Base-by-base conservation (phyloP, 2,797 vertebrate genomes). In the Cyclopterus lumpus region DNA sequence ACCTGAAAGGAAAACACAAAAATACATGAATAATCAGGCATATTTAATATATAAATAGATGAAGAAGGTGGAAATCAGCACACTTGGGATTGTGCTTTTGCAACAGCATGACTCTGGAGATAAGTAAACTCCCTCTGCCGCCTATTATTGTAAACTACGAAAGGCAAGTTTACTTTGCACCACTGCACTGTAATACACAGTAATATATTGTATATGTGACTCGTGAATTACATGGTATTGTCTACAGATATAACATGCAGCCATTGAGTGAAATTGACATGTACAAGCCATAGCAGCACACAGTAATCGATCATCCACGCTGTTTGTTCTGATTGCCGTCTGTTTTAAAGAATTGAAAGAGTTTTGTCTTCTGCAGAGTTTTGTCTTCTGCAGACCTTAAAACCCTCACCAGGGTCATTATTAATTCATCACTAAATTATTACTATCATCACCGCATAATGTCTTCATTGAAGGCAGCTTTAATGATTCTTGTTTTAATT, bases 1-100 rank as follows among this genome's bases (percentile, higher is more conserved):
- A 96, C 80, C 95, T 96, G 82, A 34, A 71, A 79, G 18, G 67
- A 61, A 62, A 78, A 34, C 11, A 63, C 1, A 6, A 34, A n/a
- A 32, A 58, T 11, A 67, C 2, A 54, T 0, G 10, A 53, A 79
- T 20, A n/a, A 48, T 65, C 26, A 66, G 18, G 20, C 48, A 9
- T 26, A 30, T 81, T 67, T 57, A 2, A 71, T 30, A 12, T 62
- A 48, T 26, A 44, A 67, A 75, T 58, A 57, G 18, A 73, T 11
- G 1, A 60, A 34, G 32, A 38, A 44, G 20, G 15, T 20, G 59
- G 9, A 71, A 61, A 65, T 61, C 12, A 64, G 62, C 24, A 48
- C 44, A 38, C 6, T 28, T 40, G 22, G 20, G 34, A 80, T 65
- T 40, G 12, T 62, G 38, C 59, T 60, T 55, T 59, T 70, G 8